Evolutionary conservation across 2,797 vertebrate species (phyloP), one percentile per base, ranked within the genome.

Genomic region (Anabas testudineus): DNA sequence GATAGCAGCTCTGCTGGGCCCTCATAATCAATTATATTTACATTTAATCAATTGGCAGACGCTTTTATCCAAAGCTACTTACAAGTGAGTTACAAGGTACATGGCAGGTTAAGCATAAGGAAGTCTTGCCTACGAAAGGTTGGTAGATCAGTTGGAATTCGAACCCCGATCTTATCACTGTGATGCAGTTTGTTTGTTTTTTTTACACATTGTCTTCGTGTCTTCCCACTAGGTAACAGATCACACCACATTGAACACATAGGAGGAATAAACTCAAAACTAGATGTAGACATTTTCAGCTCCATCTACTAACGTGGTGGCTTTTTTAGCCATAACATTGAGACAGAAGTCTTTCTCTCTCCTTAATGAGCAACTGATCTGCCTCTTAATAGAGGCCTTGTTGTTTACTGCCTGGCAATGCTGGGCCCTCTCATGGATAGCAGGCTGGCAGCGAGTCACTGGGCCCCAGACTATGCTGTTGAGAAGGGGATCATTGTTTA

Each of bases 401-500:
- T 90, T 92, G 90, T 92, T 85, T 66, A 32, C 56, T 37, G 52
- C 55, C 67, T 85, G 82, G 88, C 83, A 76, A n/a, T 7, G 71
- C 64, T 3, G 22, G 53, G 37, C 83, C 63, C 80, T 74, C 72
- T 76, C 61, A 47, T 76, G 83, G 77, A 47, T 56, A 46, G 76
- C 45, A 74, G 68, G 71, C 57, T 71, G 78, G 78, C 78, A 75
- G 83, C 19, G 48, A 83, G 66, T 82, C 51, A 15, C 76, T 42
- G 79, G 69, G 74, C 66, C 68, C 62, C 75, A 30, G 80, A 59
- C 76, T 51, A 53, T 4, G 52, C 85, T 51, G 64, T 72, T 58
- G 67, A 93, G 83, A 93, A 90, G 85, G 80, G 80, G 75, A 58
- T 90, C 90, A 89, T 93, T 93, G 90, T 92, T 43, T 39, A n/a